Conservation (phyloP, 2,888 invertebrate species). For the Zaprionus lineosus region DNA sequence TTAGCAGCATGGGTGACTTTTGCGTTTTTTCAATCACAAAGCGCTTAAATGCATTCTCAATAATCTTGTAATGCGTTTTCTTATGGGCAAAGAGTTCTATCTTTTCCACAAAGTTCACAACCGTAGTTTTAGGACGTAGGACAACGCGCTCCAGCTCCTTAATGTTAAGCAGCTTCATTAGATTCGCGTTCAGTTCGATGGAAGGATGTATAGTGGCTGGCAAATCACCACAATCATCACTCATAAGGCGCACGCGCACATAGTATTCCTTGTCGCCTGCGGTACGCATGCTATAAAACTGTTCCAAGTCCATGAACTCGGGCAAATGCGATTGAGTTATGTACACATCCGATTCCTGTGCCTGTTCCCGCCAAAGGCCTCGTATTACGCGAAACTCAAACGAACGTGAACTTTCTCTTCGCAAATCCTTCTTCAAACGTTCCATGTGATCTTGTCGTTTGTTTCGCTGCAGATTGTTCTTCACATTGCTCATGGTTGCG, state of each 20-base stretch:
- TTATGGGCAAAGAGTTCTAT: conserved; percentile 81
- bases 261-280: conserved; percentile 77
- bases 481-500: conserved; percentile 72
- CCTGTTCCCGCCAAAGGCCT: conserved; percentile 77
- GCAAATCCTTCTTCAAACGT: conserved; percentile 79
- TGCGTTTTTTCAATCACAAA: conserved; percentile 80
- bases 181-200: conserved; percentile 81
- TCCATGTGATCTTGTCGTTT: conserved; percentile 80
- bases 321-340: conserved; percentile 80
- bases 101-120: conserved; percentile 82
- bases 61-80: conserved; percentile 81
- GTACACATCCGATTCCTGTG: conserved; percentile 82
- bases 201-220: conserved; percentile 80
- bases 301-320: conserved; percentile 80
- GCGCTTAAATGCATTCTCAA: conserved; percentile 82
- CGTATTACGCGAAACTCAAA: conserved; percentile 81
- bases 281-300: conserved; percentile 78
- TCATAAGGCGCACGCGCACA: conserved; percentile 72
- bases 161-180: conserved; percentile 80
- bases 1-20: conserved; percentile 76
- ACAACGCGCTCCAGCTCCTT: conserved; percentile 81
- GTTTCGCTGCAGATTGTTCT: conserved; percentile 66
- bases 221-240: conserved; percentile 65
- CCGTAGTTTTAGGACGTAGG: conserved; percentile 78
- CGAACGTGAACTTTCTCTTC: conserved; percentile 74